Conservation (phyloP, 2,888 invertebrate genomes). For the Sphaerophoria rueppellii region DNA sequence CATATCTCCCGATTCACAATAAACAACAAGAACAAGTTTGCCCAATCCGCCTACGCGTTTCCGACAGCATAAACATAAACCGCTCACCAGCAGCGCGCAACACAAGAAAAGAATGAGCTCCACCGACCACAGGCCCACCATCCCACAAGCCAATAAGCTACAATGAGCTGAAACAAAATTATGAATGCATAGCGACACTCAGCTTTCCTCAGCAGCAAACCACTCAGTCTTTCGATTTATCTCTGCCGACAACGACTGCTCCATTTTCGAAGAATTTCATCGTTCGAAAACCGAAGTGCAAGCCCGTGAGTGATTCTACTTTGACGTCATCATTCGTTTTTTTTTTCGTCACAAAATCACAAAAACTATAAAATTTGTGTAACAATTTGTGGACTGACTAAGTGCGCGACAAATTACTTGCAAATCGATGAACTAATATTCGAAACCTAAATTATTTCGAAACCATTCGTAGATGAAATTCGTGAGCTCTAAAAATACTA, state of each 20-base stretch:
- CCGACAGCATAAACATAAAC: slow-evolving; percentile 60
- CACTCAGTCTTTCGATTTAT: slow-evolving; percentile 65
- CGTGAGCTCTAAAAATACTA: slow-evolving; percentile 54
- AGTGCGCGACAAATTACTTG: slow-evolving; percentile 58
- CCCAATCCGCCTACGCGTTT: slow-evolving; percentile 55
- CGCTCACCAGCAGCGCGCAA: slow-evolving; percentile 38
- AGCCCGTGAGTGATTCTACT: slow-evolving; percentile 5
- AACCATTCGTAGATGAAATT: slow-evolving; percentile 42
- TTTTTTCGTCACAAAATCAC: slow-evolving; percentile 42
- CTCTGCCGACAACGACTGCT: slow-evolving; percentile 61
- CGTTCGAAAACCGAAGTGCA: not conserved
- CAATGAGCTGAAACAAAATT: not conserved
- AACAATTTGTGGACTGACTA: slow-evolving; percentile 44
- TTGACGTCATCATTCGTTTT: slow-evolving; percentile 13
- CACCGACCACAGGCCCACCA: not conserved
- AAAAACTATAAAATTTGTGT: not conserved
- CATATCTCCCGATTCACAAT: slow-evolving; percentile 46
- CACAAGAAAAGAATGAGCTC: not conserved
- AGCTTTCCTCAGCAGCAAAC: slow-evolving; percentile 36
- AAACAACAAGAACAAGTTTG: slow-evolving; percentile 35
- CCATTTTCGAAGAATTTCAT: not conserved
- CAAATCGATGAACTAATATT: slow-evolving; percentile 31
- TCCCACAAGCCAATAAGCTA: not conserved
- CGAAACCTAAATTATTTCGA: slow-evolving; percentile 21
- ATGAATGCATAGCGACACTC: slow-evolving; percentile 6